phyloP scores from a whole-genome alignment of 2,888 invertebrate genomes.

The Tillus elongatus region DNA sequence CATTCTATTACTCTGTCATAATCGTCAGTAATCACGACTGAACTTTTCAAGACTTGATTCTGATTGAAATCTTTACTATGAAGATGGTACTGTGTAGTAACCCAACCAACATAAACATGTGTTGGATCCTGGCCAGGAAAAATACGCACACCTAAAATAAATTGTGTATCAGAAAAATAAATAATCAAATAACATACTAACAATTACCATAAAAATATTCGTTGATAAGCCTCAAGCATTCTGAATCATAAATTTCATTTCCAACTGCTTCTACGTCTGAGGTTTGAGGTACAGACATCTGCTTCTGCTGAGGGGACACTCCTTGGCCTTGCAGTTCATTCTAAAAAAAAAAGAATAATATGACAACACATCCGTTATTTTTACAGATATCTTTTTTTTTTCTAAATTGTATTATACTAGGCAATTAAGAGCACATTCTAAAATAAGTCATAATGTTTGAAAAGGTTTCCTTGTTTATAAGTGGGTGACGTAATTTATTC shows the following conservation, averaged over 20 bases:
- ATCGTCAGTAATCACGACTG: slow-evolving; percentile 72
- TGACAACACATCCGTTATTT: too few species aligned
- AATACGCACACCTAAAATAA: slow-evolving; percentile 53
- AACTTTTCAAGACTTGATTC: slow-evolving; percentile 71
- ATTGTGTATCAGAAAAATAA: not conserved
- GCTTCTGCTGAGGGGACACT: slow-evolving; percentile 60
- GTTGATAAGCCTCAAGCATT: slow-evolving; percentile 84
- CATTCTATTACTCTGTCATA: slow-evolving; percentile 68
- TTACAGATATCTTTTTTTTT: too few species aligned
- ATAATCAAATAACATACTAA: not conserved
- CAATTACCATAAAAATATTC: slow-evolving; percentile 87
- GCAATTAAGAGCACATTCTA: too few species aligned
- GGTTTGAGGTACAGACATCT: slow-evolving; percentile 62
- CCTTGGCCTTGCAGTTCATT: slow-evolving; percentile 46
- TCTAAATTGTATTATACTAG: too few species aligned
- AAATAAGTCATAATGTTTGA: too few species aligned
- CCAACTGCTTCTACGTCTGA: slow-evolving; percentile 71
- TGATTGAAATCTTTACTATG: slow-evolving; percentile 87
- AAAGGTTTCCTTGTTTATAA: too few species aligned
- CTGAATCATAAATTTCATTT: slow-evolving; percentile 78
- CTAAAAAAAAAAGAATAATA: slow-evolving; percentile 39
- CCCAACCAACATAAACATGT: slow-evolving; percentile 97
- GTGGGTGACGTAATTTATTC: too few species aligned
- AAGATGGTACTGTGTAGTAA: slow-evolving; percentile 92
- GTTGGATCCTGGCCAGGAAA: slow-evolving; percentile 93